phyloP scores from a whole-genome alignment of 2,797 vertebrate genomes.

The Phalanger gymnotis region DNA sequence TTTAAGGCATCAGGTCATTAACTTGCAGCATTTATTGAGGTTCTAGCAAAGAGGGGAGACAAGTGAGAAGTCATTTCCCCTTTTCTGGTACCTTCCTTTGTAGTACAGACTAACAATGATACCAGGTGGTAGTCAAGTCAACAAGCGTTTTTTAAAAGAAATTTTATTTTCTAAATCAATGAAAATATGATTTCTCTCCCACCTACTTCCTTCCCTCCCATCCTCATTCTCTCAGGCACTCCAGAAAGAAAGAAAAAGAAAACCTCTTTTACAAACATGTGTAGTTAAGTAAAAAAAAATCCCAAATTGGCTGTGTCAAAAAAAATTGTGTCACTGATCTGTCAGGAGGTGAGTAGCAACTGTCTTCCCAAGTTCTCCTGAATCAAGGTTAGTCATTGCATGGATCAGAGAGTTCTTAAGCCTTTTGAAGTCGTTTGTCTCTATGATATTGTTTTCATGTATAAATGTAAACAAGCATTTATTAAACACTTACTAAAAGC shows the following conservation, averaged over 20 bases:
- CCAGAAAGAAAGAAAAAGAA: background rate
- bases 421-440: background rate
- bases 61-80: background rate
- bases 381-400: background rate
- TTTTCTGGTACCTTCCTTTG: background rate
- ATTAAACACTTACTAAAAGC: background rate
- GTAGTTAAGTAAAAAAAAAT: background rate
- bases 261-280: background rate
- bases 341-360: background rate
- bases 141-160: background rate
- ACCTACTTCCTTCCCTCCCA: background rate
- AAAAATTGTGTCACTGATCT: too few species aligned
- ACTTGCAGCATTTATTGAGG: background rate
- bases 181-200: background rate
- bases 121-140: background rate
- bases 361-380: background rate
- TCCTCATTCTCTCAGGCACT: background rate
- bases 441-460: background rate
- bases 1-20: background rate
- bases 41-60: background rate
- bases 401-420: too few species aligned
- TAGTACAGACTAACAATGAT: background rate
- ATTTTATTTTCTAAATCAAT: background rate
- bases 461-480: background rate
- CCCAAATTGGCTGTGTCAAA: background rate